phyloP scores from a whole-genome alignment of 2,888 invertebrate species.

The Leptopilina myrica region DNA sequence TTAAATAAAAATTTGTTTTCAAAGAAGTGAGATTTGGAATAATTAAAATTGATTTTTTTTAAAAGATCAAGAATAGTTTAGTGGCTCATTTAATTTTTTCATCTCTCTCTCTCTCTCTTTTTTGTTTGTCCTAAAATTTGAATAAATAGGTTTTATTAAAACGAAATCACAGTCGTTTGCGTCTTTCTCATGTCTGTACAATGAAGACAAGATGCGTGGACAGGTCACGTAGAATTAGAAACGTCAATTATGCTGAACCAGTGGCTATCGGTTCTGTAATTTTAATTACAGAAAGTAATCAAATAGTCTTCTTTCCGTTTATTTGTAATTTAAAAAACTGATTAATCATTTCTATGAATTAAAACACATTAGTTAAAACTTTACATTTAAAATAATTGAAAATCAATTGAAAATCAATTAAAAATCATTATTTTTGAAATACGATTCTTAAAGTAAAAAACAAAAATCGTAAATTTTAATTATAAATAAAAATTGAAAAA shows the following conservation, averaged over 20 bases:
- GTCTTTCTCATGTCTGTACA: conserved; percentile 28
- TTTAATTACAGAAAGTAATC: background rate
- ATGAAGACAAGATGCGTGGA: conserved; percentile 27
- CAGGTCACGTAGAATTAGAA: conserved; percentile 6
- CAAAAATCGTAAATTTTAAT: no score
- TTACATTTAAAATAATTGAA: background rate
- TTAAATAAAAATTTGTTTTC: no score
- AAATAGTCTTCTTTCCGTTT: no score
- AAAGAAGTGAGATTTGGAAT: no score
- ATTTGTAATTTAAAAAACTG: no score
- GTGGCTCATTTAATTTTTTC: background rate
- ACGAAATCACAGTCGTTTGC: conserved; percentile 54
- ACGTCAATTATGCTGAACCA: conserved; percentile 21
- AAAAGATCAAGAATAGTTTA: background rate
- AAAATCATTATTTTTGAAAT: no score
- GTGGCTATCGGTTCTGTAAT: conserved; percentile 32
- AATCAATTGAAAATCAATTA: no score
- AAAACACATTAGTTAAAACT: background rate
- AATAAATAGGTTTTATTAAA: conserved; percentile 48
- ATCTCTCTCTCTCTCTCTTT: background rate
- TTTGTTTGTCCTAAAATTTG: conserved; percentile 9
- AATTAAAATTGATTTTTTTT: background rate
- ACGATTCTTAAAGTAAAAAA: no score
- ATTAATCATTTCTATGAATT: no score
- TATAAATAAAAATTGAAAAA: no score